Conservation (phyloP, 2,113 vertebrate genomes). For the Oostethus manadensis region DNA sequence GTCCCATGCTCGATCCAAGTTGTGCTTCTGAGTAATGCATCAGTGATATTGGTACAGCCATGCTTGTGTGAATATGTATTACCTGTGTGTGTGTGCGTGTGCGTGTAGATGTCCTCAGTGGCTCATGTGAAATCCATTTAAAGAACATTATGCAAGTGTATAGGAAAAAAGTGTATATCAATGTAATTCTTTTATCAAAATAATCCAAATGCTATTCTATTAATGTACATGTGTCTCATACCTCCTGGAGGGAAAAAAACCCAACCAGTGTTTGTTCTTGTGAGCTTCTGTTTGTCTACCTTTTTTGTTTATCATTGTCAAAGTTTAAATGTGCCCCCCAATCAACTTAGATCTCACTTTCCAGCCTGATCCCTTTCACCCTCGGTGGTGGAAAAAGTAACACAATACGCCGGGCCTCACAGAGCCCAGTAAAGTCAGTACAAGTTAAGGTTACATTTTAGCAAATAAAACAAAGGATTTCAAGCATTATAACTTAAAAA, state of each 20-base stretch:
- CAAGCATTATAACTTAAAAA: not conserved
- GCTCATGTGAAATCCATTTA: constrained; percentile 37
- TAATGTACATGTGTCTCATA: constrained; percentile 63
- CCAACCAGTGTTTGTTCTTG: constrained; percentile 64
- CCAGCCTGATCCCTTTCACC: not conserved
- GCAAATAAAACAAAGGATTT: not conserved
- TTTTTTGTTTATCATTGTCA: not conserved
- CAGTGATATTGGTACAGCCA: constrained; percentile 45
- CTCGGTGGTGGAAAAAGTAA: constrained; percentile 25
- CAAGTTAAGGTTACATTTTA: constrained; percentile 4
- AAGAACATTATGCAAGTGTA: constrained; percentile 61
- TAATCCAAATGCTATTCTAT: constrained; percentile 66
- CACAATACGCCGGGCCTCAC: constrained; percentile 7
- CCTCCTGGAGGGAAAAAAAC: constrained; percentile 50
- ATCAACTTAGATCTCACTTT: not conserved
- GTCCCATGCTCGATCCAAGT: constrained; percentile 1
- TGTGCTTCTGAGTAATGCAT: constrained; percentile 21
- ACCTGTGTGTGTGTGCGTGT: not conserved
- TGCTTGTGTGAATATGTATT: constrained; percentile 22
- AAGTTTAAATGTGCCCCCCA: constrained; percentile 26
- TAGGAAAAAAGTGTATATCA: constrained; percentile 54
- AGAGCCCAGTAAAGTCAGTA: not conserved
- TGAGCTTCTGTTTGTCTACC: constrained; percentile 52
- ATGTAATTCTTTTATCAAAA: constrained; percentile 58
- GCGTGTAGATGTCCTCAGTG: not conserved